phyloP scores from a whole-genome alignment of 1,140 invertebrate genomes.

The Amyelois transitella region DNA sequence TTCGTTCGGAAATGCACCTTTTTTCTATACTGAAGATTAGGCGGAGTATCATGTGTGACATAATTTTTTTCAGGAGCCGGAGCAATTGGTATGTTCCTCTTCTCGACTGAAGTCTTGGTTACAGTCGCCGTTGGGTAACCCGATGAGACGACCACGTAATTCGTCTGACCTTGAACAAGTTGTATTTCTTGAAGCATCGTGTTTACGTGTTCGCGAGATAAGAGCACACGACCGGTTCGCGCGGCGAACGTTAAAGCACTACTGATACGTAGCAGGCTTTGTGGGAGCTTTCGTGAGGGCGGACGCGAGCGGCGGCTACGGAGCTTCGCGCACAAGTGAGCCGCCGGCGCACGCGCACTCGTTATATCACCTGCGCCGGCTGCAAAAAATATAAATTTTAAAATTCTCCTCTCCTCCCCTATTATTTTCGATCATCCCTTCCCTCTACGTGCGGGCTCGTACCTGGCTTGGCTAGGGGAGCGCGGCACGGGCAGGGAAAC shows the following conservation, averaged over 20 bases:
- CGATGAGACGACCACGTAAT: constrained; percentile 75
- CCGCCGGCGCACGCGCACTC: constrained; percentile 65
- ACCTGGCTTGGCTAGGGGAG: constrained; percentile 58
- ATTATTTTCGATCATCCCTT: constrained; percentile 74
- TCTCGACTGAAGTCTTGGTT: constrained; percentile 33
- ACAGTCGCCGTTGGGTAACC: constrained; percentile 50
- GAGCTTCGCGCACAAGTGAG: constrained; percentile 67
- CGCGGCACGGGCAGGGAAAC: constrained; percentile 26
- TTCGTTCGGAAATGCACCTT: constrained; percentile 80
- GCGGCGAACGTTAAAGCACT: constrained; percentile 56
- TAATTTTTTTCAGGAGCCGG: constrained; percentile 73
- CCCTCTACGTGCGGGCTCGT: constrained; percentile 66
- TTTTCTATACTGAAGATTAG: constrained; percentile 78
- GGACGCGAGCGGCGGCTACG: constrained; percentile 51
- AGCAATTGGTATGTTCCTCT: constrained; percentile 70
- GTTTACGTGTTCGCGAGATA: constrained; percentile 30
- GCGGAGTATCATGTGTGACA: constrained; percentile 64
- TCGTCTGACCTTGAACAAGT: constrained; percentile 64
- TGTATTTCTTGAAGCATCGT: constrained; percentile 55
- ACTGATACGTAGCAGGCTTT: constrained; percentile 46
- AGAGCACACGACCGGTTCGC: constrained; percentile 45
- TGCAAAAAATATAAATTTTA: constrained; percentile 74
- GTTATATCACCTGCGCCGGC: constrained; percentile 73
- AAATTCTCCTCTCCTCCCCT: constrained; percentile 74
- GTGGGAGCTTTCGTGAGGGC: constrained; percentile 46